Evolutionary conservation across 1,140 invertebrate species (phyloP), one percentile per base, ranked within the genome.

Genomic region (Nasonia vitripennis): DNA sequence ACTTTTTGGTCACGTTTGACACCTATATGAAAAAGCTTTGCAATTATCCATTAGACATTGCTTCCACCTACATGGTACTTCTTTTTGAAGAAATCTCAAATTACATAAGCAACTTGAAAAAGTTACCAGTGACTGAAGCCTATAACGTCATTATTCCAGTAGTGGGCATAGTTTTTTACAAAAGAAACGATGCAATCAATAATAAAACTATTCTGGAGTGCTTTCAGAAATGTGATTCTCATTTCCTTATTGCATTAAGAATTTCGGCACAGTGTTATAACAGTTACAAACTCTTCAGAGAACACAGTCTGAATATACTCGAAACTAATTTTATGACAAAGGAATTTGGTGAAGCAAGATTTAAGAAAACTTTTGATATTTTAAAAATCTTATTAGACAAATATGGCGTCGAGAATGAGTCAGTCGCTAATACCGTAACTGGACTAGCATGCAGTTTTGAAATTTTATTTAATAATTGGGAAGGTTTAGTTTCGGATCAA

Each of bases 401-500:
- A 84, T 89, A 79, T 81, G 78, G 78, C 17, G 37, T 73, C 2
- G 70, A 83, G 31, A 87, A 83, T 23, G 87, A 87, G 73, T 78
- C 70, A 37, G 45, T 87, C 11, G 20, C 34, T 31, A 86, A 87
- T 48, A 75, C 86, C 23, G 17, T 89, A 17, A 86, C 37, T 78
- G 73, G 75, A 14, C 70, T 88, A 48, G 23, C 68, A 20, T 71
- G 84, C 45, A 77, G 90, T 79, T 67, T 87, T 41, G 84, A 89
- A 10, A 23, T 75, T 6, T 9, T 90, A 14, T 86, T 91, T 45
- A 45, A 27, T 14, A 89, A 89, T 78, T 92, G 88, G 89, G 89
- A 90, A 48, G 80, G 27, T 5, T 84, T 79, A 77, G 20, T 88
- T 31, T 81, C 73, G 11, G 78, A 75, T 12, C 41, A 78, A 37